Percentiles rank a stretch among this genome's conserved stretches.
phyloP scores from a whole-genome alignment of 2,888 invertebrate species.

The Cosmia trapezina region DNA sequence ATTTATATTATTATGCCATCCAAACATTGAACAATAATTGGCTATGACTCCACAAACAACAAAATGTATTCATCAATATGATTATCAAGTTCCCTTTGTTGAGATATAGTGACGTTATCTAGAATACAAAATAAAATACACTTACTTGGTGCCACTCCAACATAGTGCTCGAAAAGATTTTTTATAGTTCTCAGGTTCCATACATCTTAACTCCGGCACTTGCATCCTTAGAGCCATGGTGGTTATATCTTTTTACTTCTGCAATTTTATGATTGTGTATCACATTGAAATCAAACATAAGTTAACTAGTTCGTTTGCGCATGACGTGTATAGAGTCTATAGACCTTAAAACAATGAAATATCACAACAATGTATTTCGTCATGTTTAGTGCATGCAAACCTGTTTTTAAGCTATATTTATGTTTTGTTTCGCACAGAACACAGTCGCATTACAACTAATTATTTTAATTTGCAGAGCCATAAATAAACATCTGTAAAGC shows the following conservation, averaged over 20 bases:
- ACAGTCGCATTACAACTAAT: constrained; percentile 24
- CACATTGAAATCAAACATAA: constrained; percentile 42
- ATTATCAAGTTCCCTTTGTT: not conserved
- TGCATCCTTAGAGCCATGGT: constrained; percentile 78
- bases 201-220: constrained; percentile 82
- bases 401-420: not conserved
- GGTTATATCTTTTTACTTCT: constrained; percentile 60
- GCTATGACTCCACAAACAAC: not conserved
- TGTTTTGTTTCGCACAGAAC: not conserved
- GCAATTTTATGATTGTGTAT: constrained; percentile 62
- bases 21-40: not conserved
- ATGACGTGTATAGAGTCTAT: too few species aligned
- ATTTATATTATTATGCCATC: too few species aligned
- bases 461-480: constrained; percentile 29
- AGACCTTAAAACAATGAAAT: too few species aligned
- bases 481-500: not conserved
- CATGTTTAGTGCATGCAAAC: too few species aligned
- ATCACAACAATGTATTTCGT: too few species aligned
- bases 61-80: not conserved
- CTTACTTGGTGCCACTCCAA: constrained; percentile 84
- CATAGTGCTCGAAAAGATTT: constrained; percentile 83
- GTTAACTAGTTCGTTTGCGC: not conserved
- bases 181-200: constrained; percentile 87
- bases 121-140: constrained; percentile 31
- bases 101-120: not conserved